Evolutionary conservation across 2,113 vertebrate genomes (phyloP).

Genomic region (Thoracochromis brauschi): DNA sequence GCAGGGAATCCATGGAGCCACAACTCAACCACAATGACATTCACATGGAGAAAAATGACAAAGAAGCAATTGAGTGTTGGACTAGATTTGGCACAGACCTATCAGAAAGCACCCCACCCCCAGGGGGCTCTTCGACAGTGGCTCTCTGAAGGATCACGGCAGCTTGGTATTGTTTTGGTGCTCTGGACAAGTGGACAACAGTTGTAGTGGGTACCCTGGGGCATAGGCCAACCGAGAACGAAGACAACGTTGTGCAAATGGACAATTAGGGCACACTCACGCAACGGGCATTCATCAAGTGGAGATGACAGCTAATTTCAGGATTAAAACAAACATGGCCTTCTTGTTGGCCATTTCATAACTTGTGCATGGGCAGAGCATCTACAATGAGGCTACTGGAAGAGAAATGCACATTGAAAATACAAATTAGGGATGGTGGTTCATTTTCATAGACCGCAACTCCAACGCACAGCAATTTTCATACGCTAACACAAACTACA

Average conservation of each 20-base stretch:
- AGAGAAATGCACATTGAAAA: conserved; percentile 11
- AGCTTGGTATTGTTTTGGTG: conserved; percentile 12
- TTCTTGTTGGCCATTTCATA: conserved; percentile 32
- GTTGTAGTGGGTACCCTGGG: conserved; percentile 27
- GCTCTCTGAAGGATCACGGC: conserved; percentile 5
- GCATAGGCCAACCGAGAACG: conserved; percentile 14
- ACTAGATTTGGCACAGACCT: not conserved
- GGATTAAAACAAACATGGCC: conserved; percentile 32
- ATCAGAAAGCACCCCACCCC: conserved; percentile 28
- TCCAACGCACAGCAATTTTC: not conserved
- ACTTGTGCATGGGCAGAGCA: conserved; percentile 26
- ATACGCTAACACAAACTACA: not conserved
- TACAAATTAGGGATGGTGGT: conserved; percentile 13
- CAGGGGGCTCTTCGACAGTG: conserved; percentile 2
- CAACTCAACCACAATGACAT: conserved; percentile 18
- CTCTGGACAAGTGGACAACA: conserved; percentile 21
- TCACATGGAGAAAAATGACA: conserved; percentile 37
- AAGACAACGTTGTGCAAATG: conserved; percentile 26
- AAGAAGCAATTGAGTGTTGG: conserved; percentile 36
- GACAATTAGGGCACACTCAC: conserved; percentile 40
- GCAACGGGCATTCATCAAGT: conserved; percentile 29
- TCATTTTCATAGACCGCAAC: conserved; percentile 10
- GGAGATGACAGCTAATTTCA: conserved; percentile 20
- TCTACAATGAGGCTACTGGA: not conserved
- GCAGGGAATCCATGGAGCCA: conserved; percentile 10